These are phyloP conservation scores for Pterocles gutturalis DNA, from an alignment of 2,113 vertebrate species.

Conservation along the genomic window DNA sequence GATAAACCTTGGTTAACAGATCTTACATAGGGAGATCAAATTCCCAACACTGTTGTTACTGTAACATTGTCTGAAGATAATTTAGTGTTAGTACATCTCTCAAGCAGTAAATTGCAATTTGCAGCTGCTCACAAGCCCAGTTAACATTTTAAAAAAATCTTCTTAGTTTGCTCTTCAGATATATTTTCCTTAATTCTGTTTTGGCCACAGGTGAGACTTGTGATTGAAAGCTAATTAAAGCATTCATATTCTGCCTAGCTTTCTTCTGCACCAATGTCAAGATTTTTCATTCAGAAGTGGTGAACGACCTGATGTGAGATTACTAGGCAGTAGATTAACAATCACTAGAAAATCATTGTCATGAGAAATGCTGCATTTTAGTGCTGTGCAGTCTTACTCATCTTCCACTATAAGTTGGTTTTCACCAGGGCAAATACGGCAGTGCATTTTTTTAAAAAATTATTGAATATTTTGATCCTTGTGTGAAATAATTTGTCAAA, in stretches of 20 bases:
- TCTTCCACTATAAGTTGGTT: background rate
- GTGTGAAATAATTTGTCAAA: background rate
- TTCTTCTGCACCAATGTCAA: background rate
- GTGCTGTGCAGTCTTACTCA: background rate
- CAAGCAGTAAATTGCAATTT: background rate
- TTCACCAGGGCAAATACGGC: background rate
- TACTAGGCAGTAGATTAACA: background rate
- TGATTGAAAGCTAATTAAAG: background rate
- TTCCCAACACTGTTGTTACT: background rate
- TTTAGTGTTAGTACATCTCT: background rate
- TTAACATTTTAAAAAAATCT: background rate
- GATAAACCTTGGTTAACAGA: background rate
- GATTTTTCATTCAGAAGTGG: background rate
- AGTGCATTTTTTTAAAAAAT: background rate
- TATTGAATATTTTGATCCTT: background rate
- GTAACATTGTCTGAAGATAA: background rate
- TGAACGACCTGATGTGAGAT: background rate
- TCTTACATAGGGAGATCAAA: accelerated
- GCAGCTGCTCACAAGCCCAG: background rate
- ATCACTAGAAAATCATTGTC: background rate
- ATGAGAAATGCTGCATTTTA: background rate
- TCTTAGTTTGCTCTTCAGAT: background rate
- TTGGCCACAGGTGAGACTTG: background rate
- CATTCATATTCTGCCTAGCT: background rate
- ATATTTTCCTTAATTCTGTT: background rate